Base-by-base conservation (phyloP, 2,888 invertebrate genomes). In the Oligia fasciuncula region DNA sequence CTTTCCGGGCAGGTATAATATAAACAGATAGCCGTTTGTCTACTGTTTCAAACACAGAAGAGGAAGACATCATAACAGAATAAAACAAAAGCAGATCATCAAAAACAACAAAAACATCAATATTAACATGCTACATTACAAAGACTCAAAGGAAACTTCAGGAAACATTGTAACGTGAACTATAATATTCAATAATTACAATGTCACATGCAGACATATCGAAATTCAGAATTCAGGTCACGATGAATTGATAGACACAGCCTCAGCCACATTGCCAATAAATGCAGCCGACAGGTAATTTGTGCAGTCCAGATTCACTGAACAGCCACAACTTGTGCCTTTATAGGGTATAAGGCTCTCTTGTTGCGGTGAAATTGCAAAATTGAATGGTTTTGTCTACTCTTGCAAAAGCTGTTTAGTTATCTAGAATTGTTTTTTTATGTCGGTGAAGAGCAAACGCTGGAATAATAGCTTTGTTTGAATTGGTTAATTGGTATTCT, bases 221-320 rank as follows among this genome's bases (percentile, higher is more conserved):
- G 62, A 83, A 79, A 77, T 79, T 80, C 81, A 76, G 40, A 68
- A 85, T 80, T 72, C 79, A 86, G 87, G 86, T 87, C 85, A 81
- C 73, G 75, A 72, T 80, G 73, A 54, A 69, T 73, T 80, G 51
- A 76, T 75, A 79, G 77, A 82, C 81, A 80, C 74, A 79, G 65
- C 76, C 19, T 69, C 74, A 76, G 57, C 83, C 35, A 65, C 73
- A 83, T 87, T 83, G 72, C 80, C 85, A 85, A 87, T 87, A 87
- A 74, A 81, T 89, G 90, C 80, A 81, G 8, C 77, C 54, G 90
- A 88, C 90, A 89, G 90, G 87, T 90, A 85, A 89, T 88, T 84
- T 86, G 74, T 73, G 46, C 72, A 83, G 54, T 57, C 68, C 73
- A 80, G 54, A 83, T 80, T 54, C 63, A 68, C 49, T 70, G 76